These are phyloP conservation scores for Halcyon leucocephala DNA, from an alignment of 2,797 vertebrate species.

Conservation along the genomic window DNA sequence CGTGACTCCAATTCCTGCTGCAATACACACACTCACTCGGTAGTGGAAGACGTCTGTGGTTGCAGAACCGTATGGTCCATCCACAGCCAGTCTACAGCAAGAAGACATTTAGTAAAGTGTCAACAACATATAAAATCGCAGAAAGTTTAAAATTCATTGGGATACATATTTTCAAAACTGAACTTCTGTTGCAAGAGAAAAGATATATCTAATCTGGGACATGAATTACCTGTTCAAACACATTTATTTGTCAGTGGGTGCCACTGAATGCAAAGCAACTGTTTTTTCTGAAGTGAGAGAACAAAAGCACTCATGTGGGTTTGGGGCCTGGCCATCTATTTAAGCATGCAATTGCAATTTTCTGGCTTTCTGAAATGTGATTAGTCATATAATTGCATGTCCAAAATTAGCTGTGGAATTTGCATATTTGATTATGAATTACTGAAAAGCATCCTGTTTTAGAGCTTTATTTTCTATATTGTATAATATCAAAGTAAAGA, in stretches of 20 bases:
- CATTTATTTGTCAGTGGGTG: constrained; percentile 26
- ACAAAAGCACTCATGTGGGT: constrained; percentile 40
- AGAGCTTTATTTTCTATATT: constrained; percentile 48
- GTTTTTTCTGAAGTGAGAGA: constrained; percentile 11
- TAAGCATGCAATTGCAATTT: constrained; percentile 72
- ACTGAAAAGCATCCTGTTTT: constrained; percentile 65
- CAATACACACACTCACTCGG: constrained; percentile 79
- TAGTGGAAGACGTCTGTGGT: constrained; percentile 79
- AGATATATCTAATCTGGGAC: neutral
- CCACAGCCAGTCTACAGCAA: constrained; percentile 79
- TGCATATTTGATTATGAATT: constrained; percentile 72
- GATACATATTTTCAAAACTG: neutral
- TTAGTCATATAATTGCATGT: constrained; percentile 72
- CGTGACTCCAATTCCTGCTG: constrained; percentile 83
- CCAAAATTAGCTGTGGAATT: constrained; percentile 70
- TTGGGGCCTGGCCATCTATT: constrained; percentile 62
- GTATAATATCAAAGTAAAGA: constrained; percentile 41
- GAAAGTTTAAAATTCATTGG: neutral
- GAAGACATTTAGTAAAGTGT: neutral
- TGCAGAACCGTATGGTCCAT: constrained; percentile 81
- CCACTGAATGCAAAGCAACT: constrained; percentile 23
- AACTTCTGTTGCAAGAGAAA: neutral
- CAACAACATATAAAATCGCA: neutral
- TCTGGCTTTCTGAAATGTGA: constrained; percentile 71
- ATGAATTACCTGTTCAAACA: neutral